Evolutionary conservation across 2,113 vertebrate genomes (phyloP), one percentile per base, ranked within the genome.

Genomic region (Columba livia): DNA sequence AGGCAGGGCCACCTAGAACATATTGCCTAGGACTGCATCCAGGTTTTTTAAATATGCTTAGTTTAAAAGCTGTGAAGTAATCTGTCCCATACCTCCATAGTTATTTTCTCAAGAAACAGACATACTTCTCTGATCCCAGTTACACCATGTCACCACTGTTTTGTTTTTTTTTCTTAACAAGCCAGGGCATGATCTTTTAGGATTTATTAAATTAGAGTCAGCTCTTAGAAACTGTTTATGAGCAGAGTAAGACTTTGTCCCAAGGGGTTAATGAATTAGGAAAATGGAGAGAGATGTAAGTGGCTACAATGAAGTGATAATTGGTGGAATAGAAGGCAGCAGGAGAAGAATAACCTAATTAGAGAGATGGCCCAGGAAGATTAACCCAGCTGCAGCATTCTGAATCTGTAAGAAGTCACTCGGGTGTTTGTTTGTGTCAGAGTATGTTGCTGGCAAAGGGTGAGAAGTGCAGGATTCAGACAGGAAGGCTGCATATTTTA

Each of bases 141-240:
- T 47, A 70, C 0, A 56, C 19, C 2, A 5, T 54, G 5, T 71
- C 23, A 36, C 11, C 10, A 10, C 26, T 34, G 9, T 1, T 71
- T 1, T 71, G 11, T 60, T 75, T 23, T 51, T 26, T 9, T 53
- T 4, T 2, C 38, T 25, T 42, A 57, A 44, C 3, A 3, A 11
- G 5, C 4, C 1, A 8, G 17, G 8, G 3, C 10, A 12, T 11
- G 12, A 8, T 64, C 20, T 79, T 66, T 62, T 57, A 67, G 17
- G 12, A n/a, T 73, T 58, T 62, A 24, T 34, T 15, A 81, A 74
- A 58, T 86, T 58, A 29, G 28, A 66, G 11, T 36, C 6, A 36
- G 9, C 14, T 77, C 25, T 91, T 85, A 65, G 70, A 79, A 87
- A 53, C 29, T 72, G 12, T 28, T 69, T 12, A 20, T 51, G 47